Conservation (phyloP, 2,888 invertebrate species). For the Apantesis nais region DNA sequence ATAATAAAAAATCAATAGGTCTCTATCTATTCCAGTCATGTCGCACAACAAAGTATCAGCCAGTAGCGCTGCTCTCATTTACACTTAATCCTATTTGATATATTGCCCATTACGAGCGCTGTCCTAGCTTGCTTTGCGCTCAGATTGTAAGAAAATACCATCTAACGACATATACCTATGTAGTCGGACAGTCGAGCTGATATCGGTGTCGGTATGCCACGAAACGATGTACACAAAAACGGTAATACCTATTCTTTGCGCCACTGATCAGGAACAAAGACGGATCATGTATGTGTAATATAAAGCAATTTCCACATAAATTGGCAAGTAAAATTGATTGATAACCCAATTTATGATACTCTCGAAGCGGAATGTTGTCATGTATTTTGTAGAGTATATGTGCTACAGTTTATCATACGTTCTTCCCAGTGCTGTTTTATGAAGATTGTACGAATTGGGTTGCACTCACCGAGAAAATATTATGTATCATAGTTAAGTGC, state of each 20-base stretch:
- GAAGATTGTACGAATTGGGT: conserved; percentile 64
- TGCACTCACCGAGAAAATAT: conserved; percentile 56
- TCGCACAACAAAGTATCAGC: conserved; percentile 72
- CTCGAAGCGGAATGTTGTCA: conserved; percentile 51
- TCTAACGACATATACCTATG: conserved; percentile 60
- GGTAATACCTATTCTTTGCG: conserved; percentile 40
- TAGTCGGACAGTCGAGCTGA: conserved; percentile 51
- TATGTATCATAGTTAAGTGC: conserved; percentile 47
- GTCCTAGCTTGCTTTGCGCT: conserved; percentile 68
- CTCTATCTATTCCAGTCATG: conserved; percentile 68
- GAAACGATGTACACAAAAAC: conserved; percentile 39
- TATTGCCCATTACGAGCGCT: conserved; percentile 79
- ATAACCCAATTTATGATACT: conserved; percentile 64
- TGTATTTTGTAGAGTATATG: conserved; percentile 48
- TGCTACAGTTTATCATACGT: conserved; percentile 61
- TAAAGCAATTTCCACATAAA: conserved; percentile 58
- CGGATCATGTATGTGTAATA: conserved; percentile 49
- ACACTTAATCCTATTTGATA: conserved; percentile 82
- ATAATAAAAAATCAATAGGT: conserved; percentile 57
- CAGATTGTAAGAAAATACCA: conserved; percentile 75
- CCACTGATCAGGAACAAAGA: conserved; percentile 50
- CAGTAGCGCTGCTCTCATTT: conserved; percentile 75
- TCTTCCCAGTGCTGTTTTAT: conserved; percentile 53
- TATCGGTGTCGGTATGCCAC: conserved; percentile 36
- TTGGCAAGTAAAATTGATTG: conserved; percentile 70